Base-by-base conservation (phyloP, 2,797 vertebrate species). In the Orientallactaga sibirica region DNA sequence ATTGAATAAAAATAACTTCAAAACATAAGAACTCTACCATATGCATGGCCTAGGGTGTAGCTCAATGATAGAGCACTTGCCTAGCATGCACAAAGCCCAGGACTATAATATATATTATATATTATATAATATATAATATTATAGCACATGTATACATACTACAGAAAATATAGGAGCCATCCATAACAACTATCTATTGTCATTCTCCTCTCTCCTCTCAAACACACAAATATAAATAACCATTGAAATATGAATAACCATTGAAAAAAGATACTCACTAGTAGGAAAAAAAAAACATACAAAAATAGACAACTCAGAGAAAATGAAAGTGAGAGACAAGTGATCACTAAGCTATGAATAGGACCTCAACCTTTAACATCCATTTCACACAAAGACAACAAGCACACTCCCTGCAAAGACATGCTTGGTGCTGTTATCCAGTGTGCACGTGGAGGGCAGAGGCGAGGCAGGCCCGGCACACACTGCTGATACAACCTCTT, bases 1-100 rank as follows among this genome's bases (percentile, higher is more conserved):
- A 88, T 48, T 78, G 90, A n/a, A 91, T 55, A 82, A 94, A 93
- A 77, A 82, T 33, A 77, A 93, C n/a, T 70, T 79, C 24, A 66
- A 66, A 6, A 9, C 27, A 92, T 62, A 64, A 76, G 88, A 67
- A 33, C 12, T 61, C n/a, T 52, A 83, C n/a, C 58, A 52, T 27
- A 75, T 64, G 9, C 84, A 75, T 14, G 37, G 16, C 33, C 48
- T 75, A 12, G 37, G 58, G 27, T 86, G 19, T 64, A 19, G 19
- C 19, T 75, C 58, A n/a, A 58, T 64, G 58, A 37, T 24, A 75
- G 12, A 75, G 18, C 3, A 37, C 7, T 64, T 64, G 58, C 12
- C 58, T 75, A n/a, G 19, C 19, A 75, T 16, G 27, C 41, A 86
- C 58, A 43, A 75, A 75, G 43, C 37, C 37, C 58, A 48, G 33